phyloP scores from a whole-genome alignment of 2,888 invertebrate species.

The Agrotis exclamationis region DNA sequence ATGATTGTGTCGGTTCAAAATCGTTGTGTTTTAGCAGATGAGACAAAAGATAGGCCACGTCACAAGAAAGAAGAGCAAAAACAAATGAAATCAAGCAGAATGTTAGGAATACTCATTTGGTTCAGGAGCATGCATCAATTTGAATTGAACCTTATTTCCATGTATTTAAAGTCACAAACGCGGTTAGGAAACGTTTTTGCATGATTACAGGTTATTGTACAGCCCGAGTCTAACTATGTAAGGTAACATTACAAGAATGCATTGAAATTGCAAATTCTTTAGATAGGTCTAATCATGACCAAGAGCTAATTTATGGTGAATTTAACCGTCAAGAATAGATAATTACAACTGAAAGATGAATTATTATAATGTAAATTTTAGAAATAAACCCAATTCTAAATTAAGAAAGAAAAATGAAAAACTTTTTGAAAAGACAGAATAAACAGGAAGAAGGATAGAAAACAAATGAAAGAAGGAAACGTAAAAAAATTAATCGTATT shows the following conservation, averaged over 20 bases:
- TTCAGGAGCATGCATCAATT: constrained; percentile 9
- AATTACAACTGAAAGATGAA: too few species aligned
- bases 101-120: constrained; percentile 35
- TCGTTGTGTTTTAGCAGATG: constrained; percentile 5
- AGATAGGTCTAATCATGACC: too few species aligned
- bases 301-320: too few species aligned
- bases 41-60: constrained; percentile 31
- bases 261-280: too few species aligned
- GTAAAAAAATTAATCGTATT: constrained; percentile 14
- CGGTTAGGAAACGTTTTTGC: too few species aligned
- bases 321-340: too few species aligned
- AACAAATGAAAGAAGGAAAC: constrained; percentile 32
- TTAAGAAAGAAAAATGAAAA: neutral
- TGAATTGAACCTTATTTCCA: constrained; percentile 10
- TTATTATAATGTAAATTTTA: too few species aligned
- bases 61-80: constrained; percentile 40
- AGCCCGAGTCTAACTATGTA: too few species aligned
- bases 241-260: too few species aligned
- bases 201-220: too few species aligned
- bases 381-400: neutral
- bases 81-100: constrained; percentile 35
- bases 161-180: neutral
- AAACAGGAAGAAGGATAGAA: constrained; percentile 31
- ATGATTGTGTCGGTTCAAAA: neutral
- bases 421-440: neutral